Percentiles rank a stretch among this genome's conserved stretches.
phyloP scores from a whole-genome alignment of 2,888 invertebrate species.

The Ferdinandea cuprea region DNA sequence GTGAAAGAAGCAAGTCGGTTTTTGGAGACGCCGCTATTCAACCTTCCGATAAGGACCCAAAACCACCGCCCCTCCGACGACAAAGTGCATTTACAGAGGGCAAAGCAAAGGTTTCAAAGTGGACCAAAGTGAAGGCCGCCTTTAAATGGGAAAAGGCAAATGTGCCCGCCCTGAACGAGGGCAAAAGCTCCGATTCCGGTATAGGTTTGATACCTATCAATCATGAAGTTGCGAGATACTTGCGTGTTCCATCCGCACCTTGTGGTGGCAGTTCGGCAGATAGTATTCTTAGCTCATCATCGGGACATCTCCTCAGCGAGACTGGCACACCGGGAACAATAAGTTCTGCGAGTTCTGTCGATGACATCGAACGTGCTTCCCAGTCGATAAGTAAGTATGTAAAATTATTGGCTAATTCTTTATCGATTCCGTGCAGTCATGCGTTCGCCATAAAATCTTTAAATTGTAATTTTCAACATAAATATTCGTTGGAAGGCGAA shows the following conservation, averaged over 20 bases:
- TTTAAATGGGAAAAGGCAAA: slow-evolving; percentile 93
- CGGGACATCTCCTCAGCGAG: slow-evolving; percentile 83
- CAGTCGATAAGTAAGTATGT: slow-evolving; percentile 68
- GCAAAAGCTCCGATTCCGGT: slow-evolving; percentile 81
- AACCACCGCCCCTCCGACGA: slow-evolving; percentile 77
- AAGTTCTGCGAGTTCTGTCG: slow-evolving; percentile 90
- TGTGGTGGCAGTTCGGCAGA: slow-evolving; percentile 85
- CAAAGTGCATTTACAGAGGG: slow-evolving; percentile 82
- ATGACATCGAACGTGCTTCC: slow-evolving; percentile 84
- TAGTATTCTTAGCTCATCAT: slow-evolving; percentile 83
- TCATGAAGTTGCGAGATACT: slow-evolving; percentile 84
- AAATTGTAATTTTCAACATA: slow-evolving; percentile 8
- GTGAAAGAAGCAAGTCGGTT: slow-evolving; percentile 88
- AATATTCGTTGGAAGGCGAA: slow-evolving; percentile 21
- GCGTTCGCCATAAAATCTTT: slow-evolving; percentile 23
- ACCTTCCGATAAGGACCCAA: slow-evolving; percentile 78
- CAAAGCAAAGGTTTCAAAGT: slow-evolving; percentile 87
- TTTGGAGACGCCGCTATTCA: slow-evolving; percentile 86
- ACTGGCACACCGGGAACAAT: slow-evolving; percentile 87
- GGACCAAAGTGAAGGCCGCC: slow-evolving; percentile 95
- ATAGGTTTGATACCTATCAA: slow-evolving; percentile 83
- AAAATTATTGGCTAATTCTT: slow-evolving; percentile 7
- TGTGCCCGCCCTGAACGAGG: slow-evolving; percentile 82
- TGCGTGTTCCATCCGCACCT: slow-evolving; percentile 83
- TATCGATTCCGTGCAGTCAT: slow-evolving; percentile 46